These are phyloP conservation scores for Eupithecia subfuscata DNA, from an alignment of 2,888 invertebrate genomes.

Conservation along the genomic window DNA sequence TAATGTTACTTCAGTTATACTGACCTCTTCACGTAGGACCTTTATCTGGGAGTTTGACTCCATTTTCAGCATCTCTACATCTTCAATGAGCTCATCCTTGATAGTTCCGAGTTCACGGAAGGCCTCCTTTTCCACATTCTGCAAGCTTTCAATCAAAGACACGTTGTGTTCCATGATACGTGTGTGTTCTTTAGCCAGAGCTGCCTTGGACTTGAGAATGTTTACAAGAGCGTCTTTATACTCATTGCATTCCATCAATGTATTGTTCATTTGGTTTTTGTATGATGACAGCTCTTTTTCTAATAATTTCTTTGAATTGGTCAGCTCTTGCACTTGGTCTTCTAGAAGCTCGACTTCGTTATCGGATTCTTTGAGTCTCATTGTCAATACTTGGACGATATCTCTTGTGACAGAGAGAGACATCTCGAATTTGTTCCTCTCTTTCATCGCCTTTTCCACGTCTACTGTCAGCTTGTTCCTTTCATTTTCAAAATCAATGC, in stretches of 20 bases:
- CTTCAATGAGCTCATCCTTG: slow-evolving; percentile 76
- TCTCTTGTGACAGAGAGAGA: slow-evolving; percentile 84
- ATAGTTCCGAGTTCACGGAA: slow-evolving; percentile 77
- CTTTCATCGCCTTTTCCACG: slow-evolving; percentile 73
- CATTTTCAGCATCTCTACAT: slow-evolving; percentile 74
- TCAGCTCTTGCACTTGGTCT: slow-evolving; percentile 65
- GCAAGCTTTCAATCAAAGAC: slow-evolving; percentile 75
- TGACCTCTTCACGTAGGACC: slow-evolving; percentile 73
- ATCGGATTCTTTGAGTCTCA: slow-evolving; percentile 84
- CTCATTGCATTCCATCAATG: slow-evolving; percentile 73
- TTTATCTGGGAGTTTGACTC: slow-evolving; percentile 76
- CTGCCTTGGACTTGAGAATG: slow-evolving; percentile 77
- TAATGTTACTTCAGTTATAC: slow-evolving; percentile 27
- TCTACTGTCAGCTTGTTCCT: slow-evolving; percentile 73
- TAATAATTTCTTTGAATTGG: slow-evolving; percentile 64
- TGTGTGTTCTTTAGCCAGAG: slow-evolving; percentile 74
- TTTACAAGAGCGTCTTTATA: slow-evolving; percentile 79
- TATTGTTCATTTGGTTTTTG: slow-evolving; percentile 68
- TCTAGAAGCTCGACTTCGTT: slow-evolving; percentile 84
- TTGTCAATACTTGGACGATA: slow-evolving; percentile 84
- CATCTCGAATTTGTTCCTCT: slow-evolving; percentile 83
- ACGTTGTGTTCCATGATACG: slow-evolving; percentile 81
- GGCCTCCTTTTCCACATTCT: slow-evolving; percentile 78
- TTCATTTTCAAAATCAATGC: slow-evolving; percentile 74
- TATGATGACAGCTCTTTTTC: slow-evolving; percentile 68